Evolutionary conservation across 2,113 vertebrate species (phyloP).

Genomic region (Grantiella picta): DNA sequence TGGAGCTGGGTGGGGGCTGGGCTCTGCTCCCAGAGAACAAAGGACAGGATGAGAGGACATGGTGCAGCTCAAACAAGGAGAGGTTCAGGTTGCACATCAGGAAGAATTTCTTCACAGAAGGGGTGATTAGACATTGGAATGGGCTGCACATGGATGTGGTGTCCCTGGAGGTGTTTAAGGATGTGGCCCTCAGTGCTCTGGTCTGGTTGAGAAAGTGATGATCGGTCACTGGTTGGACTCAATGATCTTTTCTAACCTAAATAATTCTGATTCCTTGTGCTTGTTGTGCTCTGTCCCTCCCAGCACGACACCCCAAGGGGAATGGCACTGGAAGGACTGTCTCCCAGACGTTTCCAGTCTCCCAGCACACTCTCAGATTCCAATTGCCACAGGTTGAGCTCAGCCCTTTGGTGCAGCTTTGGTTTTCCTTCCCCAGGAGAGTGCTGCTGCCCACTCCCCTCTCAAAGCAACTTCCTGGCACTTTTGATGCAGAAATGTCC

Average conservation of each 20-base stretch:
- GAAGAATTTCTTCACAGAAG: background rate
- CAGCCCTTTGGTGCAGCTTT: rapidly evolving
- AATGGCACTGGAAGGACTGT: background rate
- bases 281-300: background rate
- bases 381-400: rapidly evolving
- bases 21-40: background rate
- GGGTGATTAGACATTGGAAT: background rate
- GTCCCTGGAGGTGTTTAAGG: background rate
- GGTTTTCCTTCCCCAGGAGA: background rate
- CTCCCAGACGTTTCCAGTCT: background rate
- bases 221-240: background rate
- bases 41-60: background rate
- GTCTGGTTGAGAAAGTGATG: background rate
- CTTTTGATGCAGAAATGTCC: background rate
- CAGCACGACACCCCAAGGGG: rapidly evolving
- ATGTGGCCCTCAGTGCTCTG: background rate
- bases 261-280: background rate
- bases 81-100: background rate
- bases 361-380: rapidly evolving
- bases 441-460: rapidly evolving
- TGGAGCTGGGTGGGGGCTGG: background rate
- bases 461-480: background rate
- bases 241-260: background rate
- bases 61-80: background rate
- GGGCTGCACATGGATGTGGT: background rate